Evolutionary conservation across 2,113 vertebrate species (phyloP).

Genomic region (Ptychochromis oligacanthus): DNA sequence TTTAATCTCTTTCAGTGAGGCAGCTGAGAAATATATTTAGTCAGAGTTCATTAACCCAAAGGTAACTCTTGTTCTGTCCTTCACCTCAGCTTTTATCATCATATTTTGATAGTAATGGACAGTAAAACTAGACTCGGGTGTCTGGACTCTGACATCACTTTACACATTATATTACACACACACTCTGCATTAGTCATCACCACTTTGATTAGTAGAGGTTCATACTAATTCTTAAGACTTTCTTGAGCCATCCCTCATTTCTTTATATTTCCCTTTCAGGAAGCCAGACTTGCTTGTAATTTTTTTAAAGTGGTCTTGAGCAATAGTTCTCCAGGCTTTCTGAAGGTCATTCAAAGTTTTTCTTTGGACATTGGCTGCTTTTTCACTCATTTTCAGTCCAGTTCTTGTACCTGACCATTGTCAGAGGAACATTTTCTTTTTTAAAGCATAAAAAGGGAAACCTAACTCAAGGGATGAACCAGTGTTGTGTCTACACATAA

Average conservation of each 20-base stretch:
- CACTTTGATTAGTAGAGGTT: background rate
- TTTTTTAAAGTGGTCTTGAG: too few species aligned
- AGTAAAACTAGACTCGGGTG: constrained; percentile 60
- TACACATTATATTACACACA: constrained; percentile 21
- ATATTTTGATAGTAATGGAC: constrained; percentile 69
- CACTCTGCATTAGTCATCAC: constrained; percentile 30
- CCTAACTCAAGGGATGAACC: background rate
- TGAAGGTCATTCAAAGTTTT: too few species aligned
- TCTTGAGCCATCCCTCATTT: background rate
- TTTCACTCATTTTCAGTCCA: too few species aligned
- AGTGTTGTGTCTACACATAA: background rate
- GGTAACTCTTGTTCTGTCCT: constrained; percentile 60
- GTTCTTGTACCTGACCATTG: background rate
- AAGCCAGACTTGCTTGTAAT: too few species aligned
- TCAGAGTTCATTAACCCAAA: constrained; percentile 66
- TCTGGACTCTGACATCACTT: constrained; percentile 65
- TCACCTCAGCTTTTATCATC: constrained; percentile 73
- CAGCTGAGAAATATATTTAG: constrained; percentile 10
- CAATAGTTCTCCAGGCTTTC: too few species aligned
- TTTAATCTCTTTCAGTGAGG: background rate
- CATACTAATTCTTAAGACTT: background rate
- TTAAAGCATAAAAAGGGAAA: background rate
- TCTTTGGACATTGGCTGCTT: too few species aligned
- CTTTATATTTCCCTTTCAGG: too few species aligned
- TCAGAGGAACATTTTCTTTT: too few species aligned